phyloP scores from a whole-genome alignment of 2,113 vertebrate species.

The Poeciliopsis turrubarensis region DNA sequence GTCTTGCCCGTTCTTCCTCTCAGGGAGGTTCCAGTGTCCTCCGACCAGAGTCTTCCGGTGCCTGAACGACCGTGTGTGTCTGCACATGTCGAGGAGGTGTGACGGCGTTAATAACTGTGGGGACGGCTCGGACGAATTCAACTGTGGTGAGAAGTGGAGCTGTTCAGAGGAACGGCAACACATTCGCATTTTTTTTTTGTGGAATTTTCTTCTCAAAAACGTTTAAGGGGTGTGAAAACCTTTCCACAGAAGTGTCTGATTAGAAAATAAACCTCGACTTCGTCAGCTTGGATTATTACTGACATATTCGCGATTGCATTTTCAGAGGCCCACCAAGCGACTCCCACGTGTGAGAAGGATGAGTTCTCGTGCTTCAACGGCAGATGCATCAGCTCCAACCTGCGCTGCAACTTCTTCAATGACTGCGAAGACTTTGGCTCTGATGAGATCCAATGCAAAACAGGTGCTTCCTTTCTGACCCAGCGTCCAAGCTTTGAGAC shows the following conservation, averaged over 20 bases:
- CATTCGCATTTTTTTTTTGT: background rate
- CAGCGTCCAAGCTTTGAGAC: background rate
- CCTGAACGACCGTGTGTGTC: constrained; percentile 92
- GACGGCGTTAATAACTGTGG: constrained; percentile 92
- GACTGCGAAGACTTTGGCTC: constrained; percentile 95
- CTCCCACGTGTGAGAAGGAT: constrained; percentile 86
- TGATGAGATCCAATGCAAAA: constrained; percentile 84
- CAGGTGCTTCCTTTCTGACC: constrained; percentile 43
- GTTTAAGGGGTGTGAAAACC: background rate
- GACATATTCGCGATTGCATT: background rate
- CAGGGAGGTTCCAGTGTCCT: constrained; percentile 92
- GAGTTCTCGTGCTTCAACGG: constrained; percentile 89
- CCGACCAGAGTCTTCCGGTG: constrained; percentile 94
- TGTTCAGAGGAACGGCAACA: background rate
- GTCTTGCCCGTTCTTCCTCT: background rate
- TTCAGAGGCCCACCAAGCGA: constrained; percentile 60
- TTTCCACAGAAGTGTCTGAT: background rate
- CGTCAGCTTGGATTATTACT: background rate
- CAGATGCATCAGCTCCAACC: constrained; percentile 87
- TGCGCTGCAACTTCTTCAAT: constrained; percentile 93
- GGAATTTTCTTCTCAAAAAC: too few relatives aligned
- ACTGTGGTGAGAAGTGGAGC: constrained; percentile 85
- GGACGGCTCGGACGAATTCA: constrained; percentile 89
- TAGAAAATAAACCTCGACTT: background rate
- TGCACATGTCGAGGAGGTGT: constrained; percentile 89